These are phyloP conservation scores for Zapus hudsonius DNA, from an alignment of 2,113 vertebrate species.

Conservation along the genomic window DNA sequence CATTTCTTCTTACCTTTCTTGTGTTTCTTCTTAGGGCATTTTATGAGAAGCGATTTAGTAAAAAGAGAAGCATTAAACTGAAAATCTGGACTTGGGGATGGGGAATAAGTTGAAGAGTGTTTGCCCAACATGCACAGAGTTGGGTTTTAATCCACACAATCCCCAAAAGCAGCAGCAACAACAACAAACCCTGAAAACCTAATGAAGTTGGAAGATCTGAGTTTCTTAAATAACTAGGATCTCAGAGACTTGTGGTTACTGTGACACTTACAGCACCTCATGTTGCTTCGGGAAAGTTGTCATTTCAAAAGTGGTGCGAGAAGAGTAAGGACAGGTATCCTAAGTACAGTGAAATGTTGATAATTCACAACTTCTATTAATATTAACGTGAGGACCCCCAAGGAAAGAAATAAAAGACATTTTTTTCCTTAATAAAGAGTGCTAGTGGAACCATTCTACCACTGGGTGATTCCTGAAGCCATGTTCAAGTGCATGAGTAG, in stretches of 20 bases:
- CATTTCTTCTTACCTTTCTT: background rate
- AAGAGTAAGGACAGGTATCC: background rate
- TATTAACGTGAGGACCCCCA: background rate
- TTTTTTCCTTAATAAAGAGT: background rate
- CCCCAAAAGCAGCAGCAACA: too few relatives aligned
- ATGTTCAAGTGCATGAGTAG: background rate
- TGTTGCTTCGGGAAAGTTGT: constrained; percentile 1
- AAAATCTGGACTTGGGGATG: background rate
- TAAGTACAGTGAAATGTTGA: background rate
- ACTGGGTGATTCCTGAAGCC: background rate
- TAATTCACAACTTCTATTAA: background rate
- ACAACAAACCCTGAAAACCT: background rate
- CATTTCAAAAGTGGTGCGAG: constrained; percentile 2
- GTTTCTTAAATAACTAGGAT: background rate
- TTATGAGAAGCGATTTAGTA: background rate
- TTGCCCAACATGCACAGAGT: too few relatives aligned
- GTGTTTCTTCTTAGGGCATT: background rate
- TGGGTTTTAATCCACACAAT: too few relatives aligned
- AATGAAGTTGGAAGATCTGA: background rate
- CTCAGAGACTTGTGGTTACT: background rate
- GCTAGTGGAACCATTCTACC: background rate
- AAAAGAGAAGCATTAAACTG: background rate
- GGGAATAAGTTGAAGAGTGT: too few relatives aligned
- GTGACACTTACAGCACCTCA: background rate
- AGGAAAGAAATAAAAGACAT: background rate